Evolutionary conservation across 35 echinoderm and acorn worm genomes (phyloP).

Genomic region (Strongylocentrotus purpuratus): DNA sequence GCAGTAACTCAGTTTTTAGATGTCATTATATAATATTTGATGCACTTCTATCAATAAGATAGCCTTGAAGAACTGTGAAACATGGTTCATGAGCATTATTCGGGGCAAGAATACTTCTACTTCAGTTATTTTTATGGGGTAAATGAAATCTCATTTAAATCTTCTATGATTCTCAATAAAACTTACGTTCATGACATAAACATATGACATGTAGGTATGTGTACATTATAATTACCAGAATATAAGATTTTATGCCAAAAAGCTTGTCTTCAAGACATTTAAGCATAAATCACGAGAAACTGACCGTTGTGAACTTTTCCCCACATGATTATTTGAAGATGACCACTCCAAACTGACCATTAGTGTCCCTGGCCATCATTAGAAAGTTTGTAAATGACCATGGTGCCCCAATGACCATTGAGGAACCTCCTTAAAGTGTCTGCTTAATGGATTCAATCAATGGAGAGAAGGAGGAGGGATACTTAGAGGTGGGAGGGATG

Average conservation of each 20-base stretch:
- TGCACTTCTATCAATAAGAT: neutral
- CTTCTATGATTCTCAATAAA: neutral
- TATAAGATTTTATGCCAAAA: no score
- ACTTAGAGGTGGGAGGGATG: neutral
- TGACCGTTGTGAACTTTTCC: neutral
- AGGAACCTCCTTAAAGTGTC: neutral
- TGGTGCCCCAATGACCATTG: neutral
- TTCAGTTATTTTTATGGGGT: neutral
- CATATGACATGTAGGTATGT: no score
- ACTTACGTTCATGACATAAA: no score
- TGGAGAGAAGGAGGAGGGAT: neutral
- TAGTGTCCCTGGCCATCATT: neutral
- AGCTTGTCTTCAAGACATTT: no score
- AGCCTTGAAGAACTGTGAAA: neutral
- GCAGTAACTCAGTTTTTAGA: no score
- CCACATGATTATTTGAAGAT: neutral
- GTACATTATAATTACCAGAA: no score
- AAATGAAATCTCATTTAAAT: neutral
- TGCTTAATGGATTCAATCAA: neutral
- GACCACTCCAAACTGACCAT: neutral
- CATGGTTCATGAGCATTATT: no score
- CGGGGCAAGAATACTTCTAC: no score
- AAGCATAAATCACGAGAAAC: neutral
- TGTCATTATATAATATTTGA: no score
- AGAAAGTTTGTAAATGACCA: neutral